phyloP scores from a whole-genome alignment of 1,140 invertebrate genomes.

The Caerostris extrusa region DNA sequence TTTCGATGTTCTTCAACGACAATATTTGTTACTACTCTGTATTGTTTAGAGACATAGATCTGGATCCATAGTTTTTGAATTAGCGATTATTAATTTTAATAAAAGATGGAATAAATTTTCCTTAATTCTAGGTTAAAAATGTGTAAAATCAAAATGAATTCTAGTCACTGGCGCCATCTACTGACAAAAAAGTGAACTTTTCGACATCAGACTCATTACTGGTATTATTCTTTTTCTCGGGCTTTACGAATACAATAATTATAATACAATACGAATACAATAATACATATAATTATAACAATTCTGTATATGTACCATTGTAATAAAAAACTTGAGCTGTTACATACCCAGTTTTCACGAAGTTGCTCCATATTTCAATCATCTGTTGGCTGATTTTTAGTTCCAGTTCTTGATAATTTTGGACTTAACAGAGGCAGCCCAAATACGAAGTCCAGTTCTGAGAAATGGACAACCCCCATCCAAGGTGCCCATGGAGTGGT shows the following conservation, averaged over 20 bases:
- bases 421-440: conserved; percentile 70
- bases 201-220: neutral
- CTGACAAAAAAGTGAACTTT: neutral
- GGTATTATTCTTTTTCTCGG: neutral
- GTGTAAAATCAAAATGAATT: neutral
- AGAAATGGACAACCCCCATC: conserved; percentile 76
- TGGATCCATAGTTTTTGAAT: neutral
- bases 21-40: neutral
- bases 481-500: conserved; percentile 46
- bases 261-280: too few relatives aligned
- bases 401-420: conserved; percentile 53
- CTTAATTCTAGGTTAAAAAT: neutral
- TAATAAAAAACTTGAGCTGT: too few relatives aligned
- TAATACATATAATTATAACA: too few relatives aligned
- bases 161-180: neutral
- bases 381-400: conserved; percentile 57
- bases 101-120: neutral
- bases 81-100: neutral
- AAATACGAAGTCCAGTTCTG: conserved; percentile 78
- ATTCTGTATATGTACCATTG: too few relatives aligned
- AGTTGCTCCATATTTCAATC: conserved; percentile 75
- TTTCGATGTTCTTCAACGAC: neutral
- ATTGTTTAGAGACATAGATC: neutral
- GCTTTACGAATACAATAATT: too few relatives aligned
- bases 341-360: conserved; percentile 75